Base-by-base conservation (phyloP, 2,888 invertebrate genomes). In the Drosophila mulleri region DNA sequence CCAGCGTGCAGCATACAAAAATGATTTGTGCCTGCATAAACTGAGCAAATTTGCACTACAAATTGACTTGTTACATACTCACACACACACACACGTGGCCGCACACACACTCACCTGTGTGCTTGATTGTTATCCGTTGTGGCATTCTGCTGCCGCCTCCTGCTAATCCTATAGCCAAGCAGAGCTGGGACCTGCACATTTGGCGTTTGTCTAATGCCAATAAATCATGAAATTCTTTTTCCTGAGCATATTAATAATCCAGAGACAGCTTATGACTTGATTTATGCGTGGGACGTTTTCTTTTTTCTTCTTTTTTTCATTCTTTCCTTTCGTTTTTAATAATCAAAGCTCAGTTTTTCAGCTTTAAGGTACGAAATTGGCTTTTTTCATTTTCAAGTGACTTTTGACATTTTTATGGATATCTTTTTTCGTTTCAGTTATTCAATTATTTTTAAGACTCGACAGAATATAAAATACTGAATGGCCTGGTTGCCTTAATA, bases 31-130 rank as follows among this genome's bases (percentile, higher is more conserved):
- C 50, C 41, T 61, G 80, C 72, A 80, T 70, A 79, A 82, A 75
- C 73, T 73, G 71, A 64, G 54, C 76, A 69, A 80, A 78, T 80
- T 81, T 80, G 66, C 69, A 74, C 78, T 76, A 79, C 85, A 89
- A 88, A 88, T 88, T 85, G 88, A 82, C 82, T 83, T 81, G 80
- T 76, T 81, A 58, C 81, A 65, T 63, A 53, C 67, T 71, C 69
- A 65, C 60, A 75, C 64, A 71, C 57, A 61, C 48, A 60, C 80
- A 63, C 64, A 50, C 64, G 73, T 26, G 26, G 7, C 7, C 26
- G 26, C 65, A 67, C 61, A 75, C 67, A 48, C 58, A 45, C 47
- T 54, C 61, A 67, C 67, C 52, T 73, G 63, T 41, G 62, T 20
- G 67, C 39, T 32, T 37, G 50, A 50, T 37, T 65, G 69, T 75